These are phyloP conservation scores for Emys orbicularis DNA, from an alignment of 2,797 vertebrate species.

Conservation along the genomic window DNA sequence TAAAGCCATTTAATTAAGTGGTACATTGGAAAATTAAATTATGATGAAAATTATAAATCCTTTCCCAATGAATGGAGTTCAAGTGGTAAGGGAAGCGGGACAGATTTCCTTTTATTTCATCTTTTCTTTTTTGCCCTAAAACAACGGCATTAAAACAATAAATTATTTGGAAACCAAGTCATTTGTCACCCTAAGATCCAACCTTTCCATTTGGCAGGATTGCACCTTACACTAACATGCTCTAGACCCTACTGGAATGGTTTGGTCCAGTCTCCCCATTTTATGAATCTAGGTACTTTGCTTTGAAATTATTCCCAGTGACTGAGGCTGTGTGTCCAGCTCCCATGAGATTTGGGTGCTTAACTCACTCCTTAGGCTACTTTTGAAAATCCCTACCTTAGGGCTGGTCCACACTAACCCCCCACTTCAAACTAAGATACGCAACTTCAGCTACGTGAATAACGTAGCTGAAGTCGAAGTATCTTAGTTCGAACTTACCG, in stretches of 20 bases:
- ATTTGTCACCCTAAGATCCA: constrained; percentile 36
- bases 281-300: background rate
- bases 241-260: background rate
- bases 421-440: too few relatives aligned
- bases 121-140: background rate
- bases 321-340: background rate
- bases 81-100: background rate
- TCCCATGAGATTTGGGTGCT: accelerated
- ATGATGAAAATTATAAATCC: constrained; percentile 61
- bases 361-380: background rate
- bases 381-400: background rate
- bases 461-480: too few relatives aligned
- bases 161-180: constrained; percentile 16
- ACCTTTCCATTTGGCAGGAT: constrained; percentile 1
- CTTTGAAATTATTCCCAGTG: background rate
- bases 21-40: constrained; percentile 72
- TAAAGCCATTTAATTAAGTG: constrained; percentile 77
- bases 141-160: constrained; percentile 49
- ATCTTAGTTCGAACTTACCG: too few relatives aligned
- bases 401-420: too few relatives aligned
- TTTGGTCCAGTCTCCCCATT: accelerated
- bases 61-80: background rate
- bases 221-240: constrained; percentile 25
- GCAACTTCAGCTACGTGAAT: too few relatives aligned
- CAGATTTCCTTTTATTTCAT: constrained; percentile 10